Percentiles rank a stretch among this genome's conserved stretches.
Evolutionary conservation across 2,888 invertebrate genomes (phyloP).

Genomic region (Apodemia hepburni): DNA sequence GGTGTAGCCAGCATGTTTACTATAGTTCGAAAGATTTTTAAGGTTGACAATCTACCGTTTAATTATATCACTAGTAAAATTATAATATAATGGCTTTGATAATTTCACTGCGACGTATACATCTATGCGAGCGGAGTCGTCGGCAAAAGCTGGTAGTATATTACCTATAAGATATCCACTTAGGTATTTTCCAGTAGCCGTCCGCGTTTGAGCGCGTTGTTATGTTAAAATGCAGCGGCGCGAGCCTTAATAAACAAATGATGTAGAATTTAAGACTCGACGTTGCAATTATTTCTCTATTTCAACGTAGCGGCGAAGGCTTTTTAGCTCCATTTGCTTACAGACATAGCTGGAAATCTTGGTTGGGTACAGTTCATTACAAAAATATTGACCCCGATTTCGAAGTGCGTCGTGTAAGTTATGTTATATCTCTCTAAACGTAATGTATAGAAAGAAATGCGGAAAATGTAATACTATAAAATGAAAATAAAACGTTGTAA

Average conservation of each 20-base stretch:
- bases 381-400: not conserved
- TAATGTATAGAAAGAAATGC: too few species aligned
- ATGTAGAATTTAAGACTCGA: conserved; percentile 62
- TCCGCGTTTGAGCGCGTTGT: conserved; percentile 41
- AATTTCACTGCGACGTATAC: too few species aligned
- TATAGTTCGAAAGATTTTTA: too few species aligned
- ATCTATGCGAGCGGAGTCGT: too few species aligned
- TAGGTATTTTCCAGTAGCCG: conserved; percentile 4
- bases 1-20: too few species aligned
- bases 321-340: conserved; percentile 53
- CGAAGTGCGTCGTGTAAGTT: not conserved
- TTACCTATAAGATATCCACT: conserved; percentile 8
- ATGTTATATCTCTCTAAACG: too few species aligned
- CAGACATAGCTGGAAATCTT: conserved; percentile 22
- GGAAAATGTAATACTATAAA: too few species aligned
- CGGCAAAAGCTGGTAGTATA: not conserved
- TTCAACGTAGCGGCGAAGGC: conserved; percentile 55
- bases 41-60: too few species aligned
- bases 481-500: too few species aligned
- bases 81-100: too few species aligned
- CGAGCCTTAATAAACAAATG: conserved; percentile 72
- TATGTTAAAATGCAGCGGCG: conserved; percentile 64
- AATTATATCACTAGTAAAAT: too few species aligned
- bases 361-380: not conserved
- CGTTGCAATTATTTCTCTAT: conserved; percentile 71